Base-by-base conservation (phyloP, 2,888 invertebrate genomes). In the Ariolimax columbianus region DNA sequence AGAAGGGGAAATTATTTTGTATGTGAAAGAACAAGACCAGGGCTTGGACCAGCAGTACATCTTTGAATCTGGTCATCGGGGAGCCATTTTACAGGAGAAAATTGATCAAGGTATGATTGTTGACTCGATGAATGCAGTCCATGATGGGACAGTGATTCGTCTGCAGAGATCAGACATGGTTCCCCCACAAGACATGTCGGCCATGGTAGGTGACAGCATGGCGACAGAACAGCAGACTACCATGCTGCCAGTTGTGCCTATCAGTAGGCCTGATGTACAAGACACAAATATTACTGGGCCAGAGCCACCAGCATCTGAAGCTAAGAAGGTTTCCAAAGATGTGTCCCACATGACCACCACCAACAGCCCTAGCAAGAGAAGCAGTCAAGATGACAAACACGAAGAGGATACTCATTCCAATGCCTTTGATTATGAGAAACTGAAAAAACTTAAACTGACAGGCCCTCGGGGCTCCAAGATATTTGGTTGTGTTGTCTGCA, bases 1-100 rank as follows among this genome's bases (percentile, higher is more conserved):
- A 30, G 63, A 77, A 40, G 85, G 85, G 33, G 85, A 85, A 33
- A 85, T 85, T 38, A 75, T 85, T 33, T 55, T 85, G 6, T 85
- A 85, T 70, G 80, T 85, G 33, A 77, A 82, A 40, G 85, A 85
- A 59, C 85, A 85, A 36, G 85, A 85, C 7, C 23, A 33, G 7
- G 85, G 51, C 36, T 3, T 72, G 19, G 80, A 79, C 26, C 79
- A 72, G 38, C 84, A 84, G n/a, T 73, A 43, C 36, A 80, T 79
- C 4, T 84, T 55, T 79, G 80, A 84, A 19, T 77, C 51, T 23
- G 66, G 77, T 26, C 17, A 36, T 51, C 79, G 63, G 17, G 79
- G 75, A 9, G 51, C n/a, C 30, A 70, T 80, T 26, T 83, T 83
- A 30, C 68, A 66, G 51, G 83, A 78, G 36, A 83, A 83, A 73